Conservation (phyloP, 2,888 invertebrate genomes). For the Ellobium chinense region DNA sequence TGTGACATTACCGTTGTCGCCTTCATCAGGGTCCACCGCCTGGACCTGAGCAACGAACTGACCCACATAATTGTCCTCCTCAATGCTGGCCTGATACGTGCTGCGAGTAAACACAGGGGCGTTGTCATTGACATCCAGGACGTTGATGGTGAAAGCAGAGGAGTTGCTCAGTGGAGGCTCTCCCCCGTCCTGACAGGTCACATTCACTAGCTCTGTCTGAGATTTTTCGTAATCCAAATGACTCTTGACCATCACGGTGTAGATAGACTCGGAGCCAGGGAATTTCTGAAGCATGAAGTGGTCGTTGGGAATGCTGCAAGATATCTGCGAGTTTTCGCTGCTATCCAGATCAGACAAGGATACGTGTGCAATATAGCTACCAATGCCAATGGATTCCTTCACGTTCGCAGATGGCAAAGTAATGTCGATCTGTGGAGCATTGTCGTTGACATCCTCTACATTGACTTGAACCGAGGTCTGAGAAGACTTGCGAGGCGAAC, state of each 20-base stretch:
- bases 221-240: conserved; percentile 57
- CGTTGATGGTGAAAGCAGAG: conserved; percentile 50
- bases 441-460: conserved; percentile 85
- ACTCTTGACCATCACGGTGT: conserved; percentile 52
- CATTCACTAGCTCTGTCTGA: conserved; percentile 51
- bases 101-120: conserved; percentile 51
- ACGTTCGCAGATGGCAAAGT: conserved; percentile 85
- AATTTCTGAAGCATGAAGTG: conserved; percentile 63
- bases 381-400: conserved; percentile 86
- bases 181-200: conserved; percentile 57
- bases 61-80: conserved; percentile 53
- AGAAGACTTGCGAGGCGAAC: conserved; percentile 56
- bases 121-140: conserved; percentile 58
- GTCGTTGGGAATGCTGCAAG: conserved; percentile 61
- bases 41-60: conserved; percentile 52
- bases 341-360: conserved; percentile 83
- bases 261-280: conserved; percentile 52
- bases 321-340: conserved; percentile 67
- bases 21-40: conserved; percentile 59
- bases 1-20: conserved; percentile 54
- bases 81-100: conserved; percentile 46
- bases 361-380: conserved; percentile 95
- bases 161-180: conserved; percentile 49
- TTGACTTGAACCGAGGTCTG: conserved; percentile 81
- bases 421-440: conserved; percentile 90